Base-by-base conservation (phyloP, 2,888 invertebrate genomes). In the Vanessa cardui region DNA sequence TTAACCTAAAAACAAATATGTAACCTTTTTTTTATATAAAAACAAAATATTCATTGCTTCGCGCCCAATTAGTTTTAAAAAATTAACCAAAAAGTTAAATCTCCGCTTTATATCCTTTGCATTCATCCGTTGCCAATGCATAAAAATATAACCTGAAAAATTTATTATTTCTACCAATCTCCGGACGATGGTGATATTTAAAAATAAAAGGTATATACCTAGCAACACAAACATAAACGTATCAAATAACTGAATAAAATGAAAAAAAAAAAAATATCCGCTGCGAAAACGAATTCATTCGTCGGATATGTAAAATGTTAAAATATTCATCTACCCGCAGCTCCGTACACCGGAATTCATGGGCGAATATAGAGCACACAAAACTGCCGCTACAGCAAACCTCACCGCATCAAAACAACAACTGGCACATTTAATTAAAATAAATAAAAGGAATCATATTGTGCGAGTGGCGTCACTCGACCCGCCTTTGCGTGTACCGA, bases 241-340 rank as follows among this genome's bases (percentile, higher is more conserved):
- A 88, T 86, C 83, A 87, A 86, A 87, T 86, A 88, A 86, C 82
- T 80, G 79, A 83, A 85, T 85, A 83, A 86, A 87, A 88, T 83
- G 80, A 83, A 88, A 88, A 86, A 78, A 80, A 89, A 87, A 80
- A 89, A 87, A 79, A 80, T 80, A 84, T 82, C 83, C 82, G 83
- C 78, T 78, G 82, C 79, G 82, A 82, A 79, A 84, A 83, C 83
- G 83, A 87, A 89, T 90, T 87, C 89, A 88, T 89, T 89, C 85
- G 88, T 85, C 83, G 87, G 87, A 88, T 89, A 88, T 90, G 89
- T 90, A 90, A 90, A 91, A 91, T 89, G 86, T 89, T 88, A 87
- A 90, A 89, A 85, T 87, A 90, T 90, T 90, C 92, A 90, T 90
- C 89, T 89, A 86, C 85, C 85, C 83, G 79, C 84, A 81, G 82